Evolutionary conservation across 1,140 invertebrate species (phyloP).

Genomic region (Thalassaphorura encarpata): DNA sequence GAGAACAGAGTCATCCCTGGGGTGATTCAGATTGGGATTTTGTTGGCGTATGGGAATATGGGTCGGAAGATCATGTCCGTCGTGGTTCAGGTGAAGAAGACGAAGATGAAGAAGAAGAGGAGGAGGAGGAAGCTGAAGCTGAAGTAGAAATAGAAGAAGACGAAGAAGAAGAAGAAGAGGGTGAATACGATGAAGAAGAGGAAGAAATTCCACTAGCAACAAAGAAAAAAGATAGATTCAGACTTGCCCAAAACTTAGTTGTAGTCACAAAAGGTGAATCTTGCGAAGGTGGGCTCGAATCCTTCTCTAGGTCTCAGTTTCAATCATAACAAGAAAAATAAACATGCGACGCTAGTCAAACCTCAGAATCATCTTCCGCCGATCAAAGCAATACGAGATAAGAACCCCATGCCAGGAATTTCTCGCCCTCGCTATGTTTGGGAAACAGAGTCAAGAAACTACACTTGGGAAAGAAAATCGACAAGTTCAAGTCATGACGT

Average conservation of each 20-base stretch:
- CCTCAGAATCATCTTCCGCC: background rate
- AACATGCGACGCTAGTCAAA: background rate
- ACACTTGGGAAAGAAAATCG: background rate
- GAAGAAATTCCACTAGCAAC: background rate
- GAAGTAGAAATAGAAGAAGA: background rate
- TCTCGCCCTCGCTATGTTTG: constrained; percentile 6
- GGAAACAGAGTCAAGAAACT: constrained; percentile 9
- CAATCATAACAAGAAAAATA: background rate
- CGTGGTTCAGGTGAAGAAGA: background rate
- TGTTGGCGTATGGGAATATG: background rate
- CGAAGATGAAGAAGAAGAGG: background rate
- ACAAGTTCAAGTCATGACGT: constrained; percentile 3
- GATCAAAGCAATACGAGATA: background rate
- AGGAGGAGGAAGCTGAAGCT: background rate
- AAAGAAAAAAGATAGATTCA: background rate
- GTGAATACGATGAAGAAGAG: background rate
- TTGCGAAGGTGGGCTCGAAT: background rate
- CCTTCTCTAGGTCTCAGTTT: background rate
- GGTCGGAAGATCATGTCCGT: background rate
- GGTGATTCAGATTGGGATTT: background rate
- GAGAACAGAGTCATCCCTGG: background rate
- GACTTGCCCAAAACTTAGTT: background rate
- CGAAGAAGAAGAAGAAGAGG: constrained; percentile 4
- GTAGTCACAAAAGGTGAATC: too few relatives aligned
- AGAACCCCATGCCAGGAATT: constrained; percentile 5